Conservation (phyloP, 1,140 invertebrate species). For the Drosophila fuyamai region DNA sequence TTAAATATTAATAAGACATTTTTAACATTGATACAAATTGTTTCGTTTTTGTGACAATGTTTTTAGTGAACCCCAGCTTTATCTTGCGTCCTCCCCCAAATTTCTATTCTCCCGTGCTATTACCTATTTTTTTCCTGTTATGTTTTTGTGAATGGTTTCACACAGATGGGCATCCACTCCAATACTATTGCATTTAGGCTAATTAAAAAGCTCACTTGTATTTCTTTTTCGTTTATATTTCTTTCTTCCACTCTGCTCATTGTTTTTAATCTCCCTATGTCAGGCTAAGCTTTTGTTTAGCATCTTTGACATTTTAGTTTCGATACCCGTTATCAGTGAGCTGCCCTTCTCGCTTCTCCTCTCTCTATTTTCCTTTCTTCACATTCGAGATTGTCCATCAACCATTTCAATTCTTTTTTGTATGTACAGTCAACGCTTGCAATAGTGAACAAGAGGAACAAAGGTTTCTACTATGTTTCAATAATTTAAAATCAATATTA, state of each 20-base stretch:
- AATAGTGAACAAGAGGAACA: not conserved
- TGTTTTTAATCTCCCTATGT: not conserved
- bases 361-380: not conserved
- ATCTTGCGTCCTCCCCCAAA: no score
- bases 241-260: not conserved
- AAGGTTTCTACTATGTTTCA: no score
- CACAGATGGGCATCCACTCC: constrained; percentile 1
- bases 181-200: constrained; percentile 23
- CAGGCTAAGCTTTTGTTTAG: constrained; percentile 36
- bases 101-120: no score
- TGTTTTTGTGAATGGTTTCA: constrained; percentile 40
- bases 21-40: not conserved
- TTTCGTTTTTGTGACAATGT: not conserved
- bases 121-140: constrained; percentile 5
- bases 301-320: constrained; percentile 54
- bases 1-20: not conserved
- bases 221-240: constrained; percentile 16
- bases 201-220: constrained; percentile 61
- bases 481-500: no score
- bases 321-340: constrained; percentile 35
- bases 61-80: no score
- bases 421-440: not conserved
- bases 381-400: constrained; percentile 4
- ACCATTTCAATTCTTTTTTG: constrained; percentile 30
- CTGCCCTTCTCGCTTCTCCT: not conserved